phyloP scores from a whole-genome alignment of 2,888 invertebrate genomes.

The Limnephilus marmoratus region DNA sequence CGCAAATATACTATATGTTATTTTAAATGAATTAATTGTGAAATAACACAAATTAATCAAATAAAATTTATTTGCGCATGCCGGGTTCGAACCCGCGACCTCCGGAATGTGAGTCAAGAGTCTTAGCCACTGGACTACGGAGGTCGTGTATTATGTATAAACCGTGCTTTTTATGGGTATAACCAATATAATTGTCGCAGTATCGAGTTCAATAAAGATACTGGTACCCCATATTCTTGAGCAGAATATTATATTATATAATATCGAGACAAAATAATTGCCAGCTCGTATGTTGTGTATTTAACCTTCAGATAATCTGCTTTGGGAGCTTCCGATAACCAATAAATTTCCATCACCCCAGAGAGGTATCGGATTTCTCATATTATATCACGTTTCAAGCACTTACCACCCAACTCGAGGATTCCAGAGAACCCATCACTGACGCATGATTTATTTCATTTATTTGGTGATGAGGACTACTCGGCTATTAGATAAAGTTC shows the following conservation, averaged over 20 bases:
- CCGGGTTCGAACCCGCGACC: too few species aligned
- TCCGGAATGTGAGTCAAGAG: too few species aligned
- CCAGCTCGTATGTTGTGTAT: background rate
- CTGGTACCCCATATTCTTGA: background rate
- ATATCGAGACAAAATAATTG: background rate
- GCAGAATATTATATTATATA: background rate
- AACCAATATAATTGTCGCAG: background rate
- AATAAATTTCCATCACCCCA: background rate
- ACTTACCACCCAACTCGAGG: background rate
- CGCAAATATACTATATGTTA: too few species aligned
- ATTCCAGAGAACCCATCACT: background rate
- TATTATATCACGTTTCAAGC: background rate
- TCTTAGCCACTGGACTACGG: too few species aligned
- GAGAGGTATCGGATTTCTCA: background rate
- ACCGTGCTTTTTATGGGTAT: background rate
- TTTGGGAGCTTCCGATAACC: slow-evolving; percentile 9
- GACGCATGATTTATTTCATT: background rate
- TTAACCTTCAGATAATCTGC: background rate
- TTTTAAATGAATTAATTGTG: too few species aligned
- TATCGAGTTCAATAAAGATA: background rate
- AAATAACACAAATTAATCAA: too few species aligned
- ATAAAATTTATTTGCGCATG: too few species aligned
- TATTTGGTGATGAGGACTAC: background rate
- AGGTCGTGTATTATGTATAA: too few species aligned
- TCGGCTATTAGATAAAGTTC: background rate